phyloP scores from a whole-genome alignment of 2,888 invertebrate genomes.

The Cryptus viduatorius region DNA sequence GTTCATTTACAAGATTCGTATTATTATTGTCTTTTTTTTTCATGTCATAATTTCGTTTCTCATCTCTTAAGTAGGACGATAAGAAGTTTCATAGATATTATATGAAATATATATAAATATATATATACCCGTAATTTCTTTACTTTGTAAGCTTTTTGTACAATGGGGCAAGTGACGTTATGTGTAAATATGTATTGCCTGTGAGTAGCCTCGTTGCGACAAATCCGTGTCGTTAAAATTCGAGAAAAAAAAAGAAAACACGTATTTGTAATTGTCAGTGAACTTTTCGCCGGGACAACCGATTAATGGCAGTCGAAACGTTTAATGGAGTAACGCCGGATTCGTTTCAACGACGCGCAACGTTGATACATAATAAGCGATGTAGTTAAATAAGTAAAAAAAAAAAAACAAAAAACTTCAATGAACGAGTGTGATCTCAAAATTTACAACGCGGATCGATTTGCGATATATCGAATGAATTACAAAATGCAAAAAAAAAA shows the following conservation, averaged over 20 bases:
- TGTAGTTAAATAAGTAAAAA: constrained; percentile 25
- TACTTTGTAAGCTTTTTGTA: constrained; percentile 80
- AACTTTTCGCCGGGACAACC: constrained; percentile 9
- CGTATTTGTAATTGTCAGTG: background rate
- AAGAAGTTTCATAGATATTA: constrained; percentile 46
- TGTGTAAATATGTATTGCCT: constrained; percentile 70
- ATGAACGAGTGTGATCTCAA: constrained; percentile 67
- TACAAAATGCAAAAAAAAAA: background rate
- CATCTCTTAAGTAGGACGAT: constrained; percentile 43
- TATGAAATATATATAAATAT: constrained; percentile 22
- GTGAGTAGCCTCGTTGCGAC: constrained; percentile 57
- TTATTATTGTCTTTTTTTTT: constrained; percentile 47
- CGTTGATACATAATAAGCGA: constrained; percentile 56
- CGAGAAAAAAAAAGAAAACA: background rate
- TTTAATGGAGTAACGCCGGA: constrained; percentile 32
- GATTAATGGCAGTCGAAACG: constrained; percentile 8
- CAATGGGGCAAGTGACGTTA: constrained; percentile 76
- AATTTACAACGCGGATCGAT: constrained; percentile 61
- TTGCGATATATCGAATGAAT: constrained; percentile 47
- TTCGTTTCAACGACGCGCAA: constrained; percentile 61
- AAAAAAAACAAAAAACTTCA: constrained; percentile 36
- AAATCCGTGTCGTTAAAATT: constrained; percentile 46
- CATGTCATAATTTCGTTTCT: constrained; percentile 56
- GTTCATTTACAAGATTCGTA: constrained; percentile 63
- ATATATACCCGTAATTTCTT: constrained; percentile 55